Base-by-base conservation (phyloP, 2,888 invertebrate species). In the Crematogaster levior region DNA sequence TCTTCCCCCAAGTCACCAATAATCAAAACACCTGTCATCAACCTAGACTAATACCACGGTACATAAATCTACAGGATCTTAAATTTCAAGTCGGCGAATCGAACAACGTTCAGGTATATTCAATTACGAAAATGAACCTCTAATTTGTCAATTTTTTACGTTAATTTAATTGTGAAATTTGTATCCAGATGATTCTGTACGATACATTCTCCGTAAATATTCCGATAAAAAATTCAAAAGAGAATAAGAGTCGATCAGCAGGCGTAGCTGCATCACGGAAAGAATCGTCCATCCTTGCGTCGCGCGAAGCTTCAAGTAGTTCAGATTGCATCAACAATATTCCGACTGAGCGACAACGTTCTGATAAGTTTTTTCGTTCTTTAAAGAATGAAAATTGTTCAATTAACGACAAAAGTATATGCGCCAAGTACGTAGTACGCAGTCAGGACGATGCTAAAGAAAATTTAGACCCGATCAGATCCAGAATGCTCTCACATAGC, bases 31-130 rank as follows among this genome's bases (percentile, higher is more conserved):
- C 84, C 83, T 81, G 88, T 94, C 82, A 93, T 94, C 86, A 90
- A 92, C 82, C 90, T 93, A 90, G 93, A 94, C 81, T 94, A 83
- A 93, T 92, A 75, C 89, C 92, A 37, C 88, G 91, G 34, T 85
- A 81, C 24, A 85, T 94, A 37, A 82, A 82, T 73, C 74, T 94
- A 58, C 86, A 88, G 7, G 92, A 94, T 81, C 87, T 94, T 4
- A 93, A 92, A 83, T 94, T 94, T 87, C 90, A 85, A 58, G 83
- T 93, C 56, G 63, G 81, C 58, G 90, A 86, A 48, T 68, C 85
- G 10, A 86, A 92, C 77, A 85, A 89, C 82, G 68, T 93, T 21
- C 87, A 94, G 92, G 94, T 94, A 86, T 34, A 56, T 80, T 6
- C 4, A 1, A 66, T 66, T 48, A 43, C 12, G 65, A 40, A 24